phyloP scores from a whole-genome alignment of 1,140 invertebrate genomes.

The Formica exsecta region DNA sequence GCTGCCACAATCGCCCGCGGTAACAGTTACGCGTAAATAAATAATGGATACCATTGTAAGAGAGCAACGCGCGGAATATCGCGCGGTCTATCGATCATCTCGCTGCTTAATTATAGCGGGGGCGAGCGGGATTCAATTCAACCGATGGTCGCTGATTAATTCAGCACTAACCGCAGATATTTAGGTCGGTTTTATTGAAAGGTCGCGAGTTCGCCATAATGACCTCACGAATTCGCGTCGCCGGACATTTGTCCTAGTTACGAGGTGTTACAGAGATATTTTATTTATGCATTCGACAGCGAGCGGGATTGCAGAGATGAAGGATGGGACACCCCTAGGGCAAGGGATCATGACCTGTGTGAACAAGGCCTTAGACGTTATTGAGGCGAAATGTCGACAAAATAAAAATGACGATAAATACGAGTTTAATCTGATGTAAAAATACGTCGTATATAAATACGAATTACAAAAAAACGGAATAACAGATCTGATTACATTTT shows the following conservation, averaged over 20 bases:
- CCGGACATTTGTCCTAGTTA: conserved; percentile 25
- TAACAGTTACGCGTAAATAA: conserved; percentile 54
- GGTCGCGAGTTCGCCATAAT: conserved; percentile 20
- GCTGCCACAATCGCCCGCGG: conserved; percentile 15
- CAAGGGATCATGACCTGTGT: too few relatives aligned
- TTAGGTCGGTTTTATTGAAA: conserved; percentile 37
- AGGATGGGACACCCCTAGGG: background rate
- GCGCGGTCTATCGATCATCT: conserved; percentile 48
- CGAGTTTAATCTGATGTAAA: background rate
- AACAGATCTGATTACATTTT: background rate
- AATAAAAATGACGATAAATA: background rate
- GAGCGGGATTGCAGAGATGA: background rate
- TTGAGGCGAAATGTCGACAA: background rate
- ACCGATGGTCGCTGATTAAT: conserved; percentile 39
- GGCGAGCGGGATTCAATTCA: conserved; percentile 24
- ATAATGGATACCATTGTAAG: conserved; percentile 40
- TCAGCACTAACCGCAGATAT: conserved; percentile 49
- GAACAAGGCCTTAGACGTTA: conserved; percentile 4
- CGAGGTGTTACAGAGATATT: background rate
- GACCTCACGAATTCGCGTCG: background rate
- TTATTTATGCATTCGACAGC: conserved; percentile 12
- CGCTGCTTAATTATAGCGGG: conserved; percentile 49
- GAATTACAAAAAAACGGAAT: background rate
- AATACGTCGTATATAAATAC: background rate
- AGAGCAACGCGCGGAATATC: conserved; percentile 14